Base-by-base conservation (phyloP, 2,888 invertebrate species). In the Drosophila tripunctata region DNA sequence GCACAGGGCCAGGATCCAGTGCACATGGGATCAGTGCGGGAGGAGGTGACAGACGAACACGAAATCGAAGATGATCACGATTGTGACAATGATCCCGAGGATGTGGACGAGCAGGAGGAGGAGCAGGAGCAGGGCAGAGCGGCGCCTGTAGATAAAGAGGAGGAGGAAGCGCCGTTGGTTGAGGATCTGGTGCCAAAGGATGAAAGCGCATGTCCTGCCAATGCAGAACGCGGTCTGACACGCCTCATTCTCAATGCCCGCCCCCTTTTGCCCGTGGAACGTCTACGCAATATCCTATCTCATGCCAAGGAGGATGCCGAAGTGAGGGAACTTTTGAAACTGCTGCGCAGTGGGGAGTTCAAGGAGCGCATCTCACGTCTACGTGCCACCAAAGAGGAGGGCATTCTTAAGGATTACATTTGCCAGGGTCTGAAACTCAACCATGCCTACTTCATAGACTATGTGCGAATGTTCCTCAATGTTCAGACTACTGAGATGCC, bases 381-480 rank as follows among this genome's bases (percentile, higher is more conserved):
- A 2, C 67, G 56, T 0, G 63, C 58, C 21, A 68, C 80, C 12
- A 67, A 64, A 6, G 80, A 79, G 41, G 70, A 75, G 10, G 63
- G 70, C 19, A 50, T 50, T 0, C 52, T 88, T 2, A 64, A 65
- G 15, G 77, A 81, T 12, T 89, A 66, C 10, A 12, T 69, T 8
- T 89, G 89, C 22, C 71, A 68, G 21, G 50, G 52, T 3, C 56
- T 89, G 3, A 76, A 87, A 10, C 72, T 89, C n/a, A 75, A 89
- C 43, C 44, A 78, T 6, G 51, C 43, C 21, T 68, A 74, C 27
- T 76, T 77, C 17, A 6, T 63, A 4, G 74, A 71, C 3, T 77
- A 75, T 2, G 27, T 69, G 3, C 52, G 54, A 2, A 31, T 31
- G 8, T 54, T 87, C 1, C 50, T 87, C 6, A 65, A 77, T 10